Percentiles rank a stretch among this genome's conserved stretches.
phyloP scores from a whole-genome alignment of 2,113 vertebrate genomes.

The Gadus macrocephalus region DNA sequence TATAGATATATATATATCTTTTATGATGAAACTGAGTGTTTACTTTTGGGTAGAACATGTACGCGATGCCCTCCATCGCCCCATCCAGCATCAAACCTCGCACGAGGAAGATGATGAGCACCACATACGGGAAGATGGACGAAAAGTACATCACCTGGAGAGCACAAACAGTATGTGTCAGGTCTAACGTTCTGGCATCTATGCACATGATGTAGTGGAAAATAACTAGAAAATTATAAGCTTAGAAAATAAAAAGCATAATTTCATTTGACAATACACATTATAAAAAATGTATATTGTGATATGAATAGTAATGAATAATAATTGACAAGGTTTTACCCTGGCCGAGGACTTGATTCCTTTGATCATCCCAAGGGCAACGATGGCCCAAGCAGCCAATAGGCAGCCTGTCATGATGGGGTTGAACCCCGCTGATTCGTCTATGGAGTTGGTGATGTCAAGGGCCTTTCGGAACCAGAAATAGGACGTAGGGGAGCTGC shows the following conservation, averaged over 20 bases:
- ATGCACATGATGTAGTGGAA: too few relatives aligned
- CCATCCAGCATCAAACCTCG: conserved; percentile 77
- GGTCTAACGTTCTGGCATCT: too few relatives aligned
- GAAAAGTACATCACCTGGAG: conserved; percentile 74
- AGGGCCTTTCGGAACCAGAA: conserved; percentile 85
- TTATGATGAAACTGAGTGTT: conserved; percentile 6
- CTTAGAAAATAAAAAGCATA: too few relatives aligned
- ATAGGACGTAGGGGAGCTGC: conserved; percentile 73
- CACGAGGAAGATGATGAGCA: conserved; percentile 78
- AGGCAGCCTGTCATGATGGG: conserved; percentile 70
- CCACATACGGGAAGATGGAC: conserved; percentile 72
- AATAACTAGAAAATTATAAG: too few relatives aligned
- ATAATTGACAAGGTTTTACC: conserved; percentile 47
- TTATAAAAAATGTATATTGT: neutral
- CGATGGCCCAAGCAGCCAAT: conserved; percentile 73
- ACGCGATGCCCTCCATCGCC: conserved; percentile 70
- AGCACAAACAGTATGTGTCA: neutral
- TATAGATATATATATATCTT: neutral
- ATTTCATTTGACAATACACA: too few relatives aligned
- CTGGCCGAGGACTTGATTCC: conserved; percentile 81
- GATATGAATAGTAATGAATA: neutral
- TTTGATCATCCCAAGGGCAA: conserved; percentile 75
- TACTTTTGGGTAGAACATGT: conserved; percentile 77
- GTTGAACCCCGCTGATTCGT: conserved; percentile 69
- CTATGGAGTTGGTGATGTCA: conserved; percentile 75